Evolutionary conservation across 2,113 vertebrate genomes (phyloP).

Genomic region (Amblyopsis rosae): DNA sequence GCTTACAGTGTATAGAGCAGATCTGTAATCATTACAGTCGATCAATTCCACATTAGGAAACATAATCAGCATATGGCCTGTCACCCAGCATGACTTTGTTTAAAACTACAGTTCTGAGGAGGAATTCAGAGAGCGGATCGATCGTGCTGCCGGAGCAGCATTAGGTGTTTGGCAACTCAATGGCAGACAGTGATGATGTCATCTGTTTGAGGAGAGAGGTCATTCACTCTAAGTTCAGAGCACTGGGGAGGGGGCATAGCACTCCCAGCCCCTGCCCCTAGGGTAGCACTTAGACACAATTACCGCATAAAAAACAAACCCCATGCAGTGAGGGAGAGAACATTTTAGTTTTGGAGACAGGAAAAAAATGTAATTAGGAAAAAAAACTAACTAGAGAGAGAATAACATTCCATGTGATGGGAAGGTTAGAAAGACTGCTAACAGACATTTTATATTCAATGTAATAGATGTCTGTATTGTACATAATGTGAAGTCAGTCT

Average conservation of each 20-base stretch:
- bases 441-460: background rate
- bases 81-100: constrained; percentile 18
- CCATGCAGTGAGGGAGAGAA: constrained; percentile 1
- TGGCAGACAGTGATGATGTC: constrained; percentile 52
- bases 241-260: constrained; percentile 20
- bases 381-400: background rate
- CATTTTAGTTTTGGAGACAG: constrained; percentile 18
- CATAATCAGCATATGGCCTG: constrained; percentile 18
- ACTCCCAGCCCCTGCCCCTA: constrained; percentile 18
- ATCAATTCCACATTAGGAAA: constrained; percentile 13
- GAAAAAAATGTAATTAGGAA: background rate
- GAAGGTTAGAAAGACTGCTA: background rate
- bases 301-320: constrained; percentile 14
- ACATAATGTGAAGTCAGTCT: background rate
- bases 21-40: constrained; percentile 13
- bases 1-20: constrained; percentile 16
- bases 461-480: background rate
- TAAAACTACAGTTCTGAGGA: constrained; percentile 36
- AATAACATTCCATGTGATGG: background rate
- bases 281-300: constrained; percentile 16
- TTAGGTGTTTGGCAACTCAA: constrained; percentile 48
- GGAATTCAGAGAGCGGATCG: constrained; percentile 45
- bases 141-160: constrained; percentile 34
- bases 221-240: constrained; percentile 58
- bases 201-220: constrained; percentile 58